phyloP scores from a whole-genome alignment of 2,888 invertebrate species.

The Muschampia plurimacula region DNA sequence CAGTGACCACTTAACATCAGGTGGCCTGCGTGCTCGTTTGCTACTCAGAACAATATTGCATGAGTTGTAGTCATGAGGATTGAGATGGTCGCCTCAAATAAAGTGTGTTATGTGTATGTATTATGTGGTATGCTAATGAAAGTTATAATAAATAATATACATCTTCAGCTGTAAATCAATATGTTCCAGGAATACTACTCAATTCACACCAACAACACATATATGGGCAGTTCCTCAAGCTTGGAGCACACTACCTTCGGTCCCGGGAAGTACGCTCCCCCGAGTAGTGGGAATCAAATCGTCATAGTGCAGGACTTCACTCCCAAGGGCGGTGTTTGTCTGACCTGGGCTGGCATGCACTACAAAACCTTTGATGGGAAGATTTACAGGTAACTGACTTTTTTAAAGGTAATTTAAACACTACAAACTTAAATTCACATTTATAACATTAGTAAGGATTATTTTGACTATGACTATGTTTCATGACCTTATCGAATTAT shows the following conservation, averaged over 20 bases:
- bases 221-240: background rate
- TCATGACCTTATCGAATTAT: too few relatives aligned
- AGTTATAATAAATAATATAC: too few relatives aligned
- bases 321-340: constrained; percentile 89
- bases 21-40: too few relatives aligned
- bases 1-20: too few relatives aligned
- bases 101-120: too few relatives aligned
- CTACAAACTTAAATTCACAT: too few relatives aligned
- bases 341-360: constrained; percentile 93
- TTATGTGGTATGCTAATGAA: too few relatives aligned
- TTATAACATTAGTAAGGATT: too few relatives aligned
- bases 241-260: constrained; percentile 33
- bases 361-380: constrained; percentile 95
- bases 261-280: constrained; percentile 41
- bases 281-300: constrained; percentile 45
- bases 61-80: too few relatives aligned
- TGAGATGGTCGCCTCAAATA: too few relatives aligned
- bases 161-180: background rate
- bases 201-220: constrained; percentile 7
- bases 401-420: background rate
- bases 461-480: background rate
- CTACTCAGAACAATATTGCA: too few relatives aligned
- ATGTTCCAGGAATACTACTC: constrained; percentile 16
- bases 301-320: constrained; percentile 69
- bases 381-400: constrained; percentile 86